Evolutionary conservation across 1,140 invertebrate genomes (phyloP).

Genomic region (Prorops nasuta): DNA sequence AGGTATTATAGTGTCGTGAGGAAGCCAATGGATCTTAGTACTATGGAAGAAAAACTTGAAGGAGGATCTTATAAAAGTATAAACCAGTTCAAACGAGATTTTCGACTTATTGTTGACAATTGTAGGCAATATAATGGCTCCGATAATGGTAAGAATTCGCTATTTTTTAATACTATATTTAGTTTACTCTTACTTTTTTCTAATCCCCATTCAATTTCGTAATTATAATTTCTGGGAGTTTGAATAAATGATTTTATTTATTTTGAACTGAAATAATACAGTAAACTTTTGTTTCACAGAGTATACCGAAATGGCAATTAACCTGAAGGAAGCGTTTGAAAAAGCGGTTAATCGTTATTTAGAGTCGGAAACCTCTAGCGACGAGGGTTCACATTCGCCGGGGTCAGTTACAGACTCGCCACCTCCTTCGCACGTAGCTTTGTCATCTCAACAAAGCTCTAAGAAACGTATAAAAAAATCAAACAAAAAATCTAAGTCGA

Average conservation of each 20-base stretch:
- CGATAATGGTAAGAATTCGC: slow-evolving; percentile 73
- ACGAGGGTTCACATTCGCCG: slow-evolving; percentile 50
- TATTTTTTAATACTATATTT: slow-evolving; percentile 3
- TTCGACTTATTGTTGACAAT: slow-evolving; percentile 88
- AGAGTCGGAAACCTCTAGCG: slow-evolving; percentile 75
- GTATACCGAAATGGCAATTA: slow-evolving; percentile 85
- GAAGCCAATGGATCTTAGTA: slow-evolving; percentile 82
- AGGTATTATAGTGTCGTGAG: slow-evolving; percentile 56
- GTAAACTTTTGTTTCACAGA: slow-evolving; percentile 59
- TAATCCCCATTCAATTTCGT: background rate
- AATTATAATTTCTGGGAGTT: background rate
- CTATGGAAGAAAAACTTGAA: slow-evolving; percentile 86
- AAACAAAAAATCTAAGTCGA: slow-evolving; percentile 46
- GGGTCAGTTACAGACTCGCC: slow-evolving; percentile 19
- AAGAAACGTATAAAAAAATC: slow-evolving; percentile 46
- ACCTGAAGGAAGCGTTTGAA: slow-evolving; percentile 76
- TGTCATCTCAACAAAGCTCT: slow-evolving; percentile 35
- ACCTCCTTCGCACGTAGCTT: no score
- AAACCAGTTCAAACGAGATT: slow-evolving; percentile 81
- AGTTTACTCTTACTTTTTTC: background rate
- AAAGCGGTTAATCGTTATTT: slow-evolving; percentile 77
- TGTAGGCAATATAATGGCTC: slow-evolving; percentile 88
- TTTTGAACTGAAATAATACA: background rate
- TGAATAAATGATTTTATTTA: slow-evolving; percentile 12
- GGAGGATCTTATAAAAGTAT: slow-evolving; percentile 76